Evolutionary conservation across 2,113 vertebrate genomes (phyloP), one percentile per base, ranked within the genome.

Genomic region (Gyps fulvus): DNA sequence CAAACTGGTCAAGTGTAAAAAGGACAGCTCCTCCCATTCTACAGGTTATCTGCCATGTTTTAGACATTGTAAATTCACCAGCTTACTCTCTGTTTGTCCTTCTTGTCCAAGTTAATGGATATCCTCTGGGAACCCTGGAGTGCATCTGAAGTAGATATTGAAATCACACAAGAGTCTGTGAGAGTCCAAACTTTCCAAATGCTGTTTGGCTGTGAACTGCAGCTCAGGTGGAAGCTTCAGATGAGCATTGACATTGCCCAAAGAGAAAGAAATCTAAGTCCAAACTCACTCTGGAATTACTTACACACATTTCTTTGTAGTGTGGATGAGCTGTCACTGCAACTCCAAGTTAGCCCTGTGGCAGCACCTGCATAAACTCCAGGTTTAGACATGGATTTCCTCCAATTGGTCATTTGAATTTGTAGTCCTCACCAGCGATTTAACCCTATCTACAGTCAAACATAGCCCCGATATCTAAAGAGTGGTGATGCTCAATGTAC

Each of bases 331-430:
- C 8, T 62, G 40, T 17, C 16, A 27, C 40, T 16, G 10, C 29
- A 42, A 4, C 7, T 14, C n/a, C 45, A 34, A 13, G 10, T 15
- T 38, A 54, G 45, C 9, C 63, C 34, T 58, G 36, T 16, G 34
- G 34, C 59, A 63, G 38, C 42, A 17, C 8, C 7, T 49, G 18
- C 1, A 3, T 16, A 16, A 17, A 9, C 34, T 29, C 15, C 36
- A 76, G 25, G 17, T 36, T 77, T 42, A 21, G 45, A 16, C 17
- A 27, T 13, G 16, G 23, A 27, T 55, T 83, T 90, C n/a, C 20
- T 65, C 25, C 43, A 40, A 0, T 0, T 36, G 17, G 4, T 70
- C 21, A 8, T n/a, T 9, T 63, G 66, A 54, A 43, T 34, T 49
- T 36, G 18, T 20, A 34, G 40, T 36, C 25, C n/a, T 63, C 11